These are phyloP conservation scores for Hirundo rustica DNA, from an alignment of 2,797 vertebrate genomes.

Conservation along the genomic window DNA sequence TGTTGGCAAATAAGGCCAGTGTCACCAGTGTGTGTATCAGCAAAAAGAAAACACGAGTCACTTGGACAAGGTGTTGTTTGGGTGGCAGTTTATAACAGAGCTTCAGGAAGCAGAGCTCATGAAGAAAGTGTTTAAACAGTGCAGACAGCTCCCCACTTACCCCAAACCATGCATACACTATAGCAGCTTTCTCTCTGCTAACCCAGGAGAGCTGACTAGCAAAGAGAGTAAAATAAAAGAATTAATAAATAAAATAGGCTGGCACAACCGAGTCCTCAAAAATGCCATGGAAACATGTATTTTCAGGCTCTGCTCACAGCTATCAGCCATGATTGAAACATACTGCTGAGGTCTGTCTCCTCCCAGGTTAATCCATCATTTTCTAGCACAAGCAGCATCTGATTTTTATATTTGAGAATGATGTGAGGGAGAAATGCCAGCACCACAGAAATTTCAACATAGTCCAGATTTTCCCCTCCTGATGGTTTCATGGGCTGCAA, in stretches of 20 bases:
- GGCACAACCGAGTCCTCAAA: neutral
- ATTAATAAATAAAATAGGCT: neutral
- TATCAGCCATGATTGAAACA: neutral
- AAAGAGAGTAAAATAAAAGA: neutral
- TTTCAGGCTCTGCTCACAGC: neutral
- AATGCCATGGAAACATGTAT: neutral
- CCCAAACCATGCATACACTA: neutral
- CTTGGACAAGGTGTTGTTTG: neutral
- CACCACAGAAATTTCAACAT: neutral
- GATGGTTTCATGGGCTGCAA: neutral
- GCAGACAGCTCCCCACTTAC: neutral
- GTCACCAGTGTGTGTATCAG: neutral
- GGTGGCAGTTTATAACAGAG: neutral
- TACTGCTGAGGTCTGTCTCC: neutral
- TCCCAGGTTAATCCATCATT: neutral
- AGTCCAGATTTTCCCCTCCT: neutral
- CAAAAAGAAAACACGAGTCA: neutral
- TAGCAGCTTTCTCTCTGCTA: neutral
- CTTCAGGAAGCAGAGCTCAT: neutral
- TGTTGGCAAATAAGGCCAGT: neutral
- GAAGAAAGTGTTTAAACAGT: neutral
- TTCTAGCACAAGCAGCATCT: neutral
- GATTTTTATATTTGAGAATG: neutral
- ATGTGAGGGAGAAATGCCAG: neutral
- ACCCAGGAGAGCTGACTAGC: neutral